Percentiles rank a stretch among this genome's conserved stretches.
phyloP scores from a whole-genome alignment of 2,888 invertebrate species.

The Orthosia gracilis region DNA sequence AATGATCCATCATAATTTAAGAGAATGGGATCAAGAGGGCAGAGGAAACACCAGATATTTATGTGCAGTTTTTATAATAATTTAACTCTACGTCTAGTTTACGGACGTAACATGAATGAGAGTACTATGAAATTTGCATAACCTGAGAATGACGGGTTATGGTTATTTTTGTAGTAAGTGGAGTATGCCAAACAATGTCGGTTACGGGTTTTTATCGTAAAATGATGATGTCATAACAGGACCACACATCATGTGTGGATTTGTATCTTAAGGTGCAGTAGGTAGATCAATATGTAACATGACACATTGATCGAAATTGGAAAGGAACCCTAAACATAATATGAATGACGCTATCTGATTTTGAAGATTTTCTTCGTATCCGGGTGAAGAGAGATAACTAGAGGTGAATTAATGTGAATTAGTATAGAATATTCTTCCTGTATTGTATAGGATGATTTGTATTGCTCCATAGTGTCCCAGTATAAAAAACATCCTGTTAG shows the following conservation, averaged over 20 bases:
- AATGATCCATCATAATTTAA: conserved; percentile 79
- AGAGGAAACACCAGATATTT: conserved; percentile 75
- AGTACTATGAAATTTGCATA: conserved; percentile 52
- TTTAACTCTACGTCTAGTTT: conserved; percentile 65
- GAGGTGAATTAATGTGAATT: not conserved
- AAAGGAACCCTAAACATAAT: not conserved
- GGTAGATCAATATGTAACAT: not conserved
- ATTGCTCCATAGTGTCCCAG: too few species aligned
- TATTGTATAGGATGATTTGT: too few species aligned
- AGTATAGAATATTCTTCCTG: too few species aligned
- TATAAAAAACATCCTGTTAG: too few species aligned
- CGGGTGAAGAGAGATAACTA: not conserved
- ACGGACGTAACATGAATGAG: conserved; percentile 42
- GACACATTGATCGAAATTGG: not conserved
- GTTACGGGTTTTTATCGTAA: conserved; percentile 13
- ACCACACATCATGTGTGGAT: not conserved
- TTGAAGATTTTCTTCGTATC: not conserved
- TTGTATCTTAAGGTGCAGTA: not conserved
- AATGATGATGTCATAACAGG: conserved; percentile 10
- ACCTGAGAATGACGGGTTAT: conserved; percentile 16
- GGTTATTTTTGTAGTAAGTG: conserved; percentile 49
- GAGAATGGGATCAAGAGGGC: conserved; percentile 83
- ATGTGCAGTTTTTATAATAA: conserved; percentile 73
- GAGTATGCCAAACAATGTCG: conserved; percentile 47
- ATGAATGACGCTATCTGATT: not conserved